Base-by-base conservation (phyloP, 2,113 vertebrate genomes). In the Pelodiscus sinensis region DNA sequence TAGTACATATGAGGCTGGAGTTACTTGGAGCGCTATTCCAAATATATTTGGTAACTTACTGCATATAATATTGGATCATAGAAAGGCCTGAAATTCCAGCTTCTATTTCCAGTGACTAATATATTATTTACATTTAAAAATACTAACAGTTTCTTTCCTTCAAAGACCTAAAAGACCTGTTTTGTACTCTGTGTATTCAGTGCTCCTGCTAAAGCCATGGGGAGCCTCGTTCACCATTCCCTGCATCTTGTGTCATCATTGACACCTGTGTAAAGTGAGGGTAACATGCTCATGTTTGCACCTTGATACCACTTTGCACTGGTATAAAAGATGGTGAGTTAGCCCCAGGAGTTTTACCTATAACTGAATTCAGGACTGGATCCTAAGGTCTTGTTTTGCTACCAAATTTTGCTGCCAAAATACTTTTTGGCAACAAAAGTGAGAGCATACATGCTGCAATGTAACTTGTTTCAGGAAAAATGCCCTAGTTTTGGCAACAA, bases 141-240 rank as follows among this genome's bases (percentile, higher is more conserved):
- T n/a, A n/a, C 29, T 15, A 68, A n/a, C 62, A 68, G 29, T 9
- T 31, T 18, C 0, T 60, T 95, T 75, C 3, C 14, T 88, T 86
- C 86, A 62, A 25, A 85, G n/a, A 83, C 56, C 21, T 38, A 18
- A 24, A 95, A 93, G 62, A 88, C 58, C 52, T 90, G 50, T 90
- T 86, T 73, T 68, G 11, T 18, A 56, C 11, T 75, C 31, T 58
- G 84, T 79, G 2, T 2, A 54, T 38, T 73, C 35, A 87, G 27
- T 4, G n/a, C 7, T 80, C 16, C 25, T 10, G 31, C 6, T 22
- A 82, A 92, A 82, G 4, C 65, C 82, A 89, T 7, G 50, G 79
- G 65, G 82, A 83, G 65, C 3, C 27, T 22, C 55, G 52, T 81
- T 86, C 73, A 50, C 50, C 35, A 22, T 35, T 81, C 1, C 84